These are phyloP conservation scores for Chrosomus eos DNA, from an alignment of 2,797 vertebrate genomes.

Conservation along the genomic window DNA sequence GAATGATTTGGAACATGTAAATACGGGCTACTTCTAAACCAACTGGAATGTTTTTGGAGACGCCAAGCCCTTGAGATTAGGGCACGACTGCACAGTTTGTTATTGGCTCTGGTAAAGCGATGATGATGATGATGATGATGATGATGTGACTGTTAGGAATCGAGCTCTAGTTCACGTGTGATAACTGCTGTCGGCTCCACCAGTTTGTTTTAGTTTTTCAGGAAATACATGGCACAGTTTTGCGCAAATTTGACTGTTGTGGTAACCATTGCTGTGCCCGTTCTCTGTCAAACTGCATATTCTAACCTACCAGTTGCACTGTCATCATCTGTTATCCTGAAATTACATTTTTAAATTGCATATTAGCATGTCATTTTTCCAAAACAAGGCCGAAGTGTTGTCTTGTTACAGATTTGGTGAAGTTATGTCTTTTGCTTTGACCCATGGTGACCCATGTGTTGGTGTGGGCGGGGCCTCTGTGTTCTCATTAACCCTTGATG, in stretches of 20 bases:
- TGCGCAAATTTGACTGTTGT: neutral
- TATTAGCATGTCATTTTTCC: slow-evolving; percentile 23
- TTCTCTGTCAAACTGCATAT: neutral
- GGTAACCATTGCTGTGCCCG: neutral
- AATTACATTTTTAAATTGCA: neutral
- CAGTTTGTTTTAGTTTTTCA: neutral
- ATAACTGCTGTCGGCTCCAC: neutral
- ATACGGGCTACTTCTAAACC: neutral
- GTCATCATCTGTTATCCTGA: neutral
- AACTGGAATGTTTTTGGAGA: neutral
- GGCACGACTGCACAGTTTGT: neutral
- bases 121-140: neutral
- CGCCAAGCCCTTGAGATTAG: no score
- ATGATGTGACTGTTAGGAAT: neutral
- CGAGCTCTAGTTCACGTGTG: neutral
- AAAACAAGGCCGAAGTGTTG: neutral
- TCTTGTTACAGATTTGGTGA: slow-evolving; percentile 11
- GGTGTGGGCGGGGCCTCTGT: slow-evolving; percentile 70
- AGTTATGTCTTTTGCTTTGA: slow-evolving; percentile 44
- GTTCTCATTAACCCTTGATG: slow-evolving; percentile 68
- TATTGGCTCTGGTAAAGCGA: neutral
- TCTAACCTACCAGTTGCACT: slow-evolving; percentile 11
- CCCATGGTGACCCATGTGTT: slow-evolving; percentile 45
- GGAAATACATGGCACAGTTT: neutral
- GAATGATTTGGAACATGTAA: neutral